These are phyloP conservation scores for Agelaius phoeniceus DNA, from an alignment of 2,113 vertebrate species.

Conservation along the genomic window DNA sequence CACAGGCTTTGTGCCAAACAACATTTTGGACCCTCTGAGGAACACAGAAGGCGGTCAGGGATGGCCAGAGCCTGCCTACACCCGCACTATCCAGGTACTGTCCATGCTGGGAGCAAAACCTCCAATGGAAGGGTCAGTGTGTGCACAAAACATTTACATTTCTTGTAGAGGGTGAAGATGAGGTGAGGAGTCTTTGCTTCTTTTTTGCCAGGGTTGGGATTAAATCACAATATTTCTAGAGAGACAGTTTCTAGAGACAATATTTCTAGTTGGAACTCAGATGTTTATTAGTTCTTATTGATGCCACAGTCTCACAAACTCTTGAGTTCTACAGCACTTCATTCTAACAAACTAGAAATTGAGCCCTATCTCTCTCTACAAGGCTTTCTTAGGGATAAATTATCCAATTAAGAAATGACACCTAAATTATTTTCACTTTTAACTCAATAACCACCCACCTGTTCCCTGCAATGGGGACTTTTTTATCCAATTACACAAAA, in stretches of 20 bases:
- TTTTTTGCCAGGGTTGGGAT: not conserved
- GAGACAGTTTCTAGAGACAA: too few relatives aligned
- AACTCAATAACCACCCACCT: not conserved
- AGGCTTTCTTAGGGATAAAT: not conserved
- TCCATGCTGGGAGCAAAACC: not conserved
- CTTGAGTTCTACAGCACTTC: not conserved
- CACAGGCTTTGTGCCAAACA: conserved; percentile 96
- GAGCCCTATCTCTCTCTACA: not conserved
- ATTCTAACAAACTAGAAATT: not conserved
- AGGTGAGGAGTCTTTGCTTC: not conserved
- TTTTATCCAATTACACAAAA: not conserved
- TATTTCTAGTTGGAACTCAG: not conserved
- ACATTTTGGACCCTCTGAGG: conserved; percentile 88
- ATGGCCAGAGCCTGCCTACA: conserved; percentile 84
- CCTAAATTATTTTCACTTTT: not conserved
- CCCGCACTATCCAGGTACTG: conserved; percentile 91
- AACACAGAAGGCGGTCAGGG: conserved; percentile 73
- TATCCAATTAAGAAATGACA: not conserved
- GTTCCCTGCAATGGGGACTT: accelerated
- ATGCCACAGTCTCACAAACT: too few relatives aligned
- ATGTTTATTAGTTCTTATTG: not conserved
- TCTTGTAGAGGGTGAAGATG: not conserved
- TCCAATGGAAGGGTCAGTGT: accelerated
- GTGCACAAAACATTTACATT: not conserved
- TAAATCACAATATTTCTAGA: not conserved